phyloP scores from a whole-genome alignment of 2,888 invertebrate species.

The Leptogaster cylindrica region DNA sequence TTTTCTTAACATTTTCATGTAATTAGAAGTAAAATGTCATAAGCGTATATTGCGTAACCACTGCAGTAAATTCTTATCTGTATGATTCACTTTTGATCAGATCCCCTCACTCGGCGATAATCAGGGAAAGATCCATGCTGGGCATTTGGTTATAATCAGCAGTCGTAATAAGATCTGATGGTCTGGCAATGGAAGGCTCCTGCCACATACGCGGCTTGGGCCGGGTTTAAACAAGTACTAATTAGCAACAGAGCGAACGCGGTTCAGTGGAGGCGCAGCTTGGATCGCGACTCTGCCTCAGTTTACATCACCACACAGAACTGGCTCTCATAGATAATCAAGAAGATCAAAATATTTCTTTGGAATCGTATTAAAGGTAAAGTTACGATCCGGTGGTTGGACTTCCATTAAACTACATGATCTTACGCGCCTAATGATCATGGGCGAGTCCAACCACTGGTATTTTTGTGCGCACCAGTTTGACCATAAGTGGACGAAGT shows the following conservation, averaged over 20 bases:
- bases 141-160: conserved; percentile 15
- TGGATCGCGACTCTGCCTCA: conserved; percentile 1
- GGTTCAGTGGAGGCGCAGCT: background rate
- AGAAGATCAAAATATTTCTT: conserved; percentile 42
- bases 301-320: conserved; percentile 15
- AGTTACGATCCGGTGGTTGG: conserved; percentile 36
- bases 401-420: conserved; percentile 37
- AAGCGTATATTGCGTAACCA: no score
- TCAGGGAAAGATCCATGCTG: conserved; percentile 36
- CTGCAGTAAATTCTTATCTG: conserved; percentile 25
- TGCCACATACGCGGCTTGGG: background rate
- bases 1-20: no score
- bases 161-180: conserved; percentile 26
- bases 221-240: conserved; percentile 25
- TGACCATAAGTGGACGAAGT: background rate
- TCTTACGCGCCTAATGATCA: conserved; percentile 37
- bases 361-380: conserved; percentile 37
- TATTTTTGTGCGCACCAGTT: background rate
- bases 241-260: conserved; percentile 25
- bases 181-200: background rate
- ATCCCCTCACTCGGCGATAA: conserved; percentile 31
- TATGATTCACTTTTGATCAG: conserved; percentile 29
- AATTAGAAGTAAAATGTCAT: no score
- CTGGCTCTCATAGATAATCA: conserved; percentile 38
- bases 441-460: conserved; percentile 18